phyloP scores from a whole-genome alignment of 2,888 invertebrate species.

The Lepeophtheirus nordmannii region DNA sequence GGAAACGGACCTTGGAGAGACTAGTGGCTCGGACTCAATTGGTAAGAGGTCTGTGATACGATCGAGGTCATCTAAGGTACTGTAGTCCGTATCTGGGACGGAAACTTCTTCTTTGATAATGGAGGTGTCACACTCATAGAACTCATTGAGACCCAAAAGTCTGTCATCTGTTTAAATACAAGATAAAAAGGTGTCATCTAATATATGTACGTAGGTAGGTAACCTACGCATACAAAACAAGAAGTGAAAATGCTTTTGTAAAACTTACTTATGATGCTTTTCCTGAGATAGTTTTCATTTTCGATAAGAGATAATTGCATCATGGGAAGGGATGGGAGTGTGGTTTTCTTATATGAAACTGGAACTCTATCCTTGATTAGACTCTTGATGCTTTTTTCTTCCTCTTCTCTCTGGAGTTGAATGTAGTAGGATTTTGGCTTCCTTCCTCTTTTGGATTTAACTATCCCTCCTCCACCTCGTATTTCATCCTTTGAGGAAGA shows the following conservation, averaged over 20 bases:
- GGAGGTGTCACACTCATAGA: neutral
- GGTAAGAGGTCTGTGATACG: slow-evolving; percentile 15
- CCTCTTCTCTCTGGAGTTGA: slow-evolving; percentile 1
- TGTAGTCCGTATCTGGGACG: neutral
- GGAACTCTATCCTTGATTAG: neutral
- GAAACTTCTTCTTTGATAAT: neutral
- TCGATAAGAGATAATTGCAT: neutral
- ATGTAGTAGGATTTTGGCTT: neutral
- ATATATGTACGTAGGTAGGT: neutral
- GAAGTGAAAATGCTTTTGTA: too few relatives aligned
- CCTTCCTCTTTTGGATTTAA: neutral
- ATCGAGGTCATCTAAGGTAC: slow-evolving; percentile 11
- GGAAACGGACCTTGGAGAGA: neutral
- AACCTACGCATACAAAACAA: too few relatives aligned
- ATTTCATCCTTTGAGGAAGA: neutral
- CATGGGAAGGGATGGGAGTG: neutral
- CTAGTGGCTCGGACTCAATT: neutral
- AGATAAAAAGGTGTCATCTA: neutral
- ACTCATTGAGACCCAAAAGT: slow-evolving; percentile 4
- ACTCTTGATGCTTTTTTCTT: neutral
- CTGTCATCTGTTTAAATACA: neutral
- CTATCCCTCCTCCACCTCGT: neutral
- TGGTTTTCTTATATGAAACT: neutral
- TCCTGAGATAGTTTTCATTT: neutral
- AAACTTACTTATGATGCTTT: slow-evolving; percentile 1